phyloP scores from a whole-genome alignment of 2,113 vertebrate species.

The Malaclemys terrapin region DNA sequence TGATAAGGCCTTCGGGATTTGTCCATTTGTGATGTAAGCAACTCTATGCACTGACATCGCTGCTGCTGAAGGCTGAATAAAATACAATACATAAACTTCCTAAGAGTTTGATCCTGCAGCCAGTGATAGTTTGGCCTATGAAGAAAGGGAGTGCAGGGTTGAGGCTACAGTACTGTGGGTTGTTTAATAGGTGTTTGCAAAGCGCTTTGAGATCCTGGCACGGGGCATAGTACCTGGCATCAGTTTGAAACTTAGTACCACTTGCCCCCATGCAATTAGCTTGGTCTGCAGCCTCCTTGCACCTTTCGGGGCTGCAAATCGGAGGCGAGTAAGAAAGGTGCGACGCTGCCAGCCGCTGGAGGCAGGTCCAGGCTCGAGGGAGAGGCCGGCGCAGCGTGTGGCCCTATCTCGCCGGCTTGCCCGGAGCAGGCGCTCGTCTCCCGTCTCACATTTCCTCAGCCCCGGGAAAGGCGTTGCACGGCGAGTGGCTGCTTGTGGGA shows the following conservation, averaged over 20 bases:
- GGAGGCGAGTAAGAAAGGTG: neutral
- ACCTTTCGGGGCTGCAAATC: too few relatives aligned
- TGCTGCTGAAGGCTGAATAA: neutral
- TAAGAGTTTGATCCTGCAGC: neutral
- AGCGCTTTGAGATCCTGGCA: neutral
- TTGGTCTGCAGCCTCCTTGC: neutral
- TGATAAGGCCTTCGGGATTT: neutral
- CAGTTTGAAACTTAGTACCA: too few relatives aligned
- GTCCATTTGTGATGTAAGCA: rapidly evolving
- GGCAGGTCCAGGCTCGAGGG: neutral
- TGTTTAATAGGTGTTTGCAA: too few relatives aligned
- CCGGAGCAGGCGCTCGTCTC: neutral
- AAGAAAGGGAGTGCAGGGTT: neutral
- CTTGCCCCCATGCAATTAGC: too few relatives aligned
- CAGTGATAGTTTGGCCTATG: neutral
- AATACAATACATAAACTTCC: neutral
- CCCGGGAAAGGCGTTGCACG: neutral
- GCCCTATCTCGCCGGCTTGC: neutral
- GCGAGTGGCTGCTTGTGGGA: neutral
- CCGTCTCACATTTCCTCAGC: constrained; percentile 2
- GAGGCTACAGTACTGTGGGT: too few relatives aligned
- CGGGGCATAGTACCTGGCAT: too few relatives aligned
- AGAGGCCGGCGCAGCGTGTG: neutral
- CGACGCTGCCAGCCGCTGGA: too few relatives aligned
- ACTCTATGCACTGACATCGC: rapidly evolving